These are phyloP conservation scores for Ptychodera flava DNA, from an alignment of 35 echinoderm and acorn worm genomes.

Conservation along the genomic window DNA sequence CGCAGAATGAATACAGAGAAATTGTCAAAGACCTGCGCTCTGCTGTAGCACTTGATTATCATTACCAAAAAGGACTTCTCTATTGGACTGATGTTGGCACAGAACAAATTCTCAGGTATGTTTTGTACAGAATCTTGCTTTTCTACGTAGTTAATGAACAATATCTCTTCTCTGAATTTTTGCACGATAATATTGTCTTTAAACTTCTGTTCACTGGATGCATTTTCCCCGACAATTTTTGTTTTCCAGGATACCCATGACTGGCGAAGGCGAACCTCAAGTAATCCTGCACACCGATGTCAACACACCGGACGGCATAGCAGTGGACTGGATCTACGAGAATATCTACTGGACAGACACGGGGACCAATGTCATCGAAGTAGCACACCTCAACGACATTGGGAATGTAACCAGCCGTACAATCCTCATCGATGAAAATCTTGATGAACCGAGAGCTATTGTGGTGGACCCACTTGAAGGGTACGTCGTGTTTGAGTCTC, in stretches of 20 bases:
- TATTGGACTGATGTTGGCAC: slow-evolving; percentile 60
- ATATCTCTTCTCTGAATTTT: too few species aligned
- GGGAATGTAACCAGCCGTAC: background rate
- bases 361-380: background rate
- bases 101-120: slow-evolving; percentile 13
- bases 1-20: slow-evolving; percentile 25
- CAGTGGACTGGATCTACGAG: slow-evolving; percentile 9
- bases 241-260: background rate
- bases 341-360: slow-evolving; percentile 18
- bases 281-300: background rate
- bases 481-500: background rate
- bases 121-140: too few species aligned
- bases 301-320: background rate
- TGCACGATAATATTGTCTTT: too few species aligned
- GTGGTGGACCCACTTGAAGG: background rate
- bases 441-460: slow-evolving; percentile 12
- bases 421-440: background rate
- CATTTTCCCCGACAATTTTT: too few species aligned
- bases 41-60: slow-evolving; percentile 57
- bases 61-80: slow-evolving; percentile 13
- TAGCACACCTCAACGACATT: background rate
- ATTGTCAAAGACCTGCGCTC: slow-evolving; percentile 20
- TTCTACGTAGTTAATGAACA: too few species aligned
- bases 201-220: too few species aligned
- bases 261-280: background rate